These are phyloP conservation scores for Trachops cirrhosus DNA, from an alignment of 2,797 vertebrate species.

Conservation along the genomic window DNA sequence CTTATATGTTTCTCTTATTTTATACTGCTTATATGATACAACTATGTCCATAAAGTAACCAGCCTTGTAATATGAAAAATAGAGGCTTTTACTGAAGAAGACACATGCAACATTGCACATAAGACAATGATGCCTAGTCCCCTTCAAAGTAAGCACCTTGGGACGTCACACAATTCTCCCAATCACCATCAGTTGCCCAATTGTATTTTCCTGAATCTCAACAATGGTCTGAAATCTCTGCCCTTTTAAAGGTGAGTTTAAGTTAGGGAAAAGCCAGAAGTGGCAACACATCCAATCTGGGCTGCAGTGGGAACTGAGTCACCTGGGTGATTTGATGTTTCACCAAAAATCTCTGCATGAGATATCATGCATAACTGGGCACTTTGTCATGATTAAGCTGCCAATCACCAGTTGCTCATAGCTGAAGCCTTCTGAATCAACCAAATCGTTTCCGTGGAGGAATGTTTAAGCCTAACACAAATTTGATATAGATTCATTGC, in stretches of 20 bases:
- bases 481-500: neutral
- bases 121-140: neutral
- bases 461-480: neutral
- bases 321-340: neutral
- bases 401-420: neutral
- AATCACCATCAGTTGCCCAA: neutral
- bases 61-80: neutral
- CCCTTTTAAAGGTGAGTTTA: neutral
- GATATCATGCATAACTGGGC: neutral
- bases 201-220: neutral
- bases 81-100: neutral
- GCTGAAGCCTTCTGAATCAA: neutral
- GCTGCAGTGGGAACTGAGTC: neutral
- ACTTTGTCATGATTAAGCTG: neutral
- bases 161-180: neutral
- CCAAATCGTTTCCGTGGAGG: neutral
- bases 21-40: neutral
- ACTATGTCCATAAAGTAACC: neutral
- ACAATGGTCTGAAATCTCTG: neutral
- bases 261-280: neutral
- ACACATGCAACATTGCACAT: neutral
- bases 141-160: neutral
- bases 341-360: neutral
- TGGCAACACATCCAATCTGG: too few relatives aligned
- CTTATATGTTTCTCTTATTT: neutral